These are phyloP conservation scores for Caenorhabditis macrosperma DNA, from an alignment of 2,888 invertebrate genomes.

Conservation along the genomic window DNA sequence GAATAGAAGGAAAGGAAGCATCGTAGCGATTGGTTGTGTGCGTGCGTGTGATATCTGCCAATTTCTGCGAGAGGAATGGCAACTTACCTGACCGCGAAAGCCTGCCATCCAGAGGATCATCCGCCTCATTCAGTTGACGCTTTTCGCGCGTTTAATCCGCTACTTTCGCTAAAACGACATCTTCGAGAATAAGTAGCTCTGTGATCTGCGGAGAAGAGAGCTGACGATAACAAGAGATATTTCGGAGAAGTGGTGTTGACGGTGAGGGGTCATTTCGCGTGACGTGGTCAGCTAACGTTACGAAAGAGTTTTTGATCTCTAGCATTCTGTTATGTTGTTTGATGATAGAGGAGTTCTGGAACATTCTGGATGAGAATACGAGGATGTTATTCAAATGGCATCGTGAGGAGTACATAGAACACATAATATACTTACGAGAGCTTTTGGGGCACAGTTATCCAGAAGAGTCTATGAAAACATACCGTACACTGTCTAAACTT, in stretches of 20 bases:
- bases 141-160: not conserved
- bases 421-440: no score
- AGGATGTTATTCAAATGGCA: no score
- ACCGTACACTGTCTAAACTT: no score
- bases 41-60: not conserved
- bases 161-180: not conserved
- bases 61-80: not conserved
- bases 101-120: not conserved
- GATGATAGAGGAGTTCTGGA: no score
- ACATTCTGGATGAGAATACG: no score
- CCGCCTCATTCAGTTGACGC: conserved; percentile 3
- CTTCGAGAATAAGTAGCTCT: not conserved
- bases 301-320: no score
- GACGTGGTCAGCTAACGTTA: not conserved
- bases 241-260: not conserved
- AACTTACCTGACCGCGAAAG: conserved; percentile 2
- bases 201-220: not conserved
- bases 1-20: not conserved
- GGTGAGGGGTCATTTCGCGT: not conserved
- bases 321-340: no score
- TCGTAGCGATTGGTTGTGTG: not conserved
- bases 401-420: no score
- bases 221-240: not conserved
- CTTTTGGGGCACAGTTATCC: no score
- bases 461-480: no score